Evolutionary conservation across 2,113 vertebrate genomes (phyloP).

Genomic region (Tinamus guttatus): DNA sequence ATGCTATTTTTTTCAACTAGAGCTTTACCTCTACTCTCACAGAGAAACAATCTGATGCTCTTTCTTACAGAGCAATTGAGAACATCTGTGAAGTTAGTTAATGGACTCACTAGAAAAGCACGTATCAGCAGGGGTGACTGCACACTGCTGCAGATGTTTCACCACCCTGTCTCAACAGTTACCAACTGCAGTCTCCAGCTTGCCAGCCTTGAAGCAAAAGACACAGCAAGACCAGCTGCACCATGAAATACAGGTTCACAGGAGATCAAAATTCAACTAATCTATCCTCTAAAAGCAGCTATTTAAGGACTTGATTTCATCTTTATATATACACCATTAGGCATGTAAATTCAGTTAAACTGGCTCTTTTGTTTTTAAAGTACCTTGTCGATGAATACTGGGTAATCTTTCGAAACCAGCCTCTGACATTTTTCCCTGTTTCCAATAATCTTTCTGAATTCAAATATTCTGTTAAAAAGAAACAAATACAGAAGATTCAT

Average conservation of each 20-base stretch:
- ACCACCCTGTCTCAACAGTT: neutral
- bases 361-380: neutral
- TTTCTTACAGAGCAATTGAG: neutral
- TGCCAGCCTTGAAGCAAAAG: neutral
- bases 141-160: neutral
- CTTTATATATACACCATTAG: neutral
- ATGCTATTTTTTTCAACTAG: neutral
- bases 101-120: neutral
- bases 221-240: neutral
- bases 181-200: neutral
- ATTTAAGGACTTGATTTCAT: neutral
- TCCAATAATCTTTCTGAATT: conserved; percentile 95
- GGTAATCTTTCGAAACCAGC: conserved; percentile 92
- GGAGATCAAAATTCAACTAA: neutral
- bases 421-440: conserved; percentile 92
- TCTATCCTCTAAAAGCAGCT: neutral
- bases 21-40: neutral
- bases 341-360: neutral
- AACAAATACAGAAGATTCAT: conserved; percentile 54
- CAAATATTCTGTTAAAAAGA: conserved; percentile 89
- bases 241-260: neutral
- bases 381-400: conserved; percentile 94
- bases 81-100: neutral
- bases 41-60: neutral
- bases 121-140: neutral